Percentiles rank a stretch among this genome's conserved stretches.
Evolutionary conservation across 1,140 invertebrate species (phyloP).

Genomic region (Drosophila nannoptera): DNA sequence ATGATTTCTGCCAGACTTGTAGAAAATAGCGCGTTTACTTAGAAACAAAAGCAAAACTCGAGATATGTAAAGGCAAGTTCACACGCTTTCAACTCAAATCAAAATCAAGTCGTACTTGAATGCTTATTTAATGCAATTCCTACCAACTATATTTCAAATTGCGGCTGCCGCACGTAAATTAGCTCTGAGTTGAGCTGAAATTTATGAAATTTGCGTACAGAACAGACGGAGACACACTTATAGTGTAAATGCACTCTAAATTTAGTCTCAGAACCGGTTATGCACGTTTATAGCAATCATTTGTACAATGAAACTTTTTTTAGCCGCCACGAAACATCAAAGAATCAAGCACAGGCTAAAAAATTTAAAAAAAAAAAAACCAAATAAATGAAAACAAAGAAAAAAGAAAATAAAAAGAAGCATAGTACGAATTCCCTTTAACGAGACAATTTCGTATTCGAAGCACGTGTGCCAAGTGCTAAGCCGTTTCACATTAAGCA

Average conservation of each 20-base stretch:
- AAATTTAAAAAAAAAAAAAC: not conserved
- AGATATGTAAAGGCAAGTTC: slow-evolving; percentile 8
- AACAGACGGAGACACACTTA: slow-evolving; percentile 1
- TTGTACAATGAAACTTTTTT: slow-evolving; percentile 15
- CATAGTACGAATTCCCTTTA: slow-evolving; percentile 32
- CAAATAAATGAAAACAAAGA: too few relatives aligned
- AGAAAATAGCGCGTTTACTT: not conserved
- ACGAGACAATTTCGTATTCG: slow-evolving; percentile 35
- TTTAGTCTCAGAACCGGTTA: slow-evolving; percentile 45
- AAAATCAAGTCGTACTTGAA: slow-evolving; percentile 70
- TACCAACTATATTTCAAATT: slow-evolving; percentile 19
- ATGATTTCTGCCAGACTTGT: slow-evolving; percentile 41
- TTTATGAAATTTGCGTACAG: slow-evolving; percentile 59
- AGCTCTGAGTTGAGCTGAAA: slow-evolving; percentile 36
- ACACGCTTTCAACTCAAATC: slow-evolving; percentile 45
- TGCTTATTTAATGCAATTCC: slow-evolving; percentile 62
- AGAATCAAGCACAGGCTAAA: slow-evolving; percentile 4
- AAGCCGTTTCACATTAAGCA: slow-evolving; percentile 21
- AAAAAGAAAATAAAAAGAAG: not conserved
- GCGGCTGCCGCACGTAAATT: slow-evolving; percentile 29
- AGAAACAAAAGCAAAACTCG: not conserved
- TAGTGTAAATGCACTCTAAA: slow-evolving; percentile 46
- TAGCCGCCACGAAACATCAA: slow-evolving; percentile 5
- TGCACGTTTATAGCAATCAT: slow-evolving; percentile 23
- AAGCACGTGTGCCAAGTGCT: slow-evolving; percentile 21